Evolutionary conservation across 2,797 vertebrate genomes (phyloP).

Genomic region (Sebastes baramenuke): DNA sequence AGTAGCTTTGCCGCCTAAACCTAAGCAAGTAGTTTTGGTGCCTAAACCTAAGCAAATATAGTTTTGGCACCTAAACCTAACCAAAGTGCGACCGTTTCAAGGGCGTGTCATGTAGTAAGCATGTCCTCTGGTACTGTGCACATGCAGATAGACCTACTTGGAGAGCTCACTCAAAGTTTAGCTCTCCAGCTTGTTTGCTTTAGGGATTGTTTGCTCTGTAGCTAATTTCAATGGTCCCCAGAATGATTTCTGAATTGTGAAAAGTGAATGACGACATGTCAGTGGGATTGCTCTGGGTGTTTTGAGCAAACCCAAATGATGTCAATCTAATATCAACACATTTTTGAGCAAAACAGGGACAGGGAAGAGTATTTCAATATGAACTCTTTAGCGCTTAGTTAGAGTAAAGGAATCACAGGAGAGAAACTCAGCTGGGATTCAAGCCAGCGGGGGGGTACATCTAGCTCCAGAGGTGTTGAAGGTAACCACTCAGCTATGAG

Average conservation of each 20-base stretch:
- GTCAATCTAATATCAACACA: not conserved
- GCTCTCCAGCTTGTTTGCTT: not conserved
- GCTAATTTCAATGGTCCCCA: not conserved
- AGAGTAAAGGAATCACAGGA: not conserved
- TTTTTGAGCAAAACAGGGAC: not conserved
- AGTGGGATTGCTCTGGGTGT: not conserved
- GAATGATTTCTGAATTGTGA: not conserved
- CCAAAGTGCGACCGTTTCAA: no score
- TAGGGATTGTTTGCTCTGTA: not conserved
- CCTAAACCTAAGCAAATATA: not conserved
- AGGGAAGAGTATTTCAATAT: not conserved
- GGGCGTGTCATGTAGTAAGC: no score
- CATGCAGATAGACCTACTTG: no score
- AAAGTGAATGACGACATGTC: not conserved
- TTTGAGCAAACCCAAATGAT: not conserved
- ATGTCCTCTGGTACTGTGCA: no score
- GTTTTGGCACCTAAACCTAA: no score
- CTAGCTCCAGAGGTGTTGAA: slow-evolving; percentile 12
- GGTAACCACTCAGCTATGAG: slow-evolving; percentile 8
- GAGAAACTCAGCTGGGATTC: slow-evolving; percentile 1
- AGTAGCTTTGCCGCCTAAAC: no score
- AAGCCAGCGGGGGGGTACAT: not conserved
- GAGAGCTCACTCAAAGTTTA: not conserved
- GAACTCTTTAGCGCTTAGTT: no score
- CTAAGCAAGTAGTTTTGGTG: not conserved